phyloP scores from a whole-genome alignment of 2,113 vertebrate genomes.

The Ranitomeya variabilis region DNA sequence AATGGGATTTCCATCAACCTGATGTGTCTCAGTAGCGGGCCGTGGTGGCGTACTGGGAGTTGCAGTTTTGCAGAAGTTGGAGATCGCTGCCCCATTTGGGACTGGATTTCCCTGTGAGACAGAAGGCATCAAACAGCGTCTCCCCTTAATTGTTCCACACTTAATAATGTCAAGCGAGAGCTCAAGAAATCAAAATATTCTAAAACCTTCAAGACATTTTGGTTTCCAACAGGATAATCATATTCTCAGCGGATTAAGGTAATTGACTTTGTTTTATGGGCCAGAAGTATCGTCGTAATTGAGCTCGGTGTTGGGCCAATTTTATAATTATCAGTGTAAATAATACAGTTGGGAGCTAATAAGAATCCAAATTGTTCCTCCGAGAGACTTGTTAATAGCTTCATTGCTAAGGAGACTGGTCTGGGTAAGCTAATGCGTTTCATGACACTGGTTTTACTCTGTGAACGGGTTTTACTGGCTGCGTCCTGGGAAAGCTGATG shows the following conservation, averaged over 20 bases:
- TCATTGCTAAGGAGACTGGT: slow-evolving; percentile 39
- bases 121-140: background rate
- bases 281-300: slow-evolving; percentile 44
- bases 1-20: no score
- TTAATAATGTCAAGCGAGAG: slow-evolving; percentile 7
- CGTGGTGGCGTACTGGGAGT: no score
- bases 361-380: slow-evolving; percentile 35
- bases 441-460: slow-evolving; percentile 21
- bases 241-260: slow-evolving; percentile 57
- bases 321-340: slow-evolving; percentile 60
- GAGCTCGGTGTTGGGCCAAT: slow-evolving; percentile 47
- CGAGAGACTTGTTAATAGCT: slow-evolving; percentile 38
- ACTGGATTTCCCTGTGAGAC: background rate
- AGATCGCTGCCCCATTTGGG: background rate
- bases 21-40: no score
- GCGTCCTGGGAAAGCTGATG: background rate
- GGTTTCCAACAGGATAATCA: slow-evolving; percentile 57
- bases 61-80: no score
- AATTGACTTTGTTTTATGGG: slow-evolving; percentile 60
- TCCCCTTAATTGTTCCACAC: background rate
- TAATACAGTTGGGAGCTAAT: slow-evolving; percentile 51
- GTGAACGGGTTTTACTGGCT: slow-evolving; percentile 29
- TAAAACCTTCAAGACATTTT: slow-evolving; percentile 49
- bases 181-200: slow-evolving; percentile 24
- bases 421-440: slow-evolving; percentile 24